Evolutionary conservation across 2,888 invertebrate genomes (phyloP).

Genomic region (Drosophila macrospina): DNA sequence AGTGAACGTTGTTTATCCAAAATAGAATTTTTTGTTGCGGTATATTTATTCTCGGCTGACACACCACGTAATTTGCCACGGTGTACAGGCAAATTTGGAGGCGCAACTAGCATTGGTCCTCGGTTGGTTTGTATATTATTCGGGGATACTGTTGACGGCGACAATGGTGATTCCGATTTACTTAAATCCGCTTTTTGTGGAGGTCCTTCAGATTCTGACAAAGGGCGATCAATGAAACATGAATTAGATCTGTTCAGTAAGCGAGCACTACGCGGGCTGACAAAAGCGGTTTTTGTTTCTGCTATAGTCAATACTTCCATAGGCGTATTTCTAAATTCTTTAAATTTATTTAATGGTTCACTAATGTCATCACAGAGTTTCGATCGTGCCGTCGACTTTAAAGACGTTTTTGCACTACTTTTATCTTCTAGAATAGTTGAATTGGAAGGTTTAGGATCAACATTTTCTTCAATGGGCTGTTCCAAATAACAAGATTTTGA

Average conservation of each 20-base stretch:
- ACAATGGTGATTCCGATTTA: too few species aligned
- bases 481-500: slow-evolving; percentile 42
- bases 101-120: slow-evolving; percentile 73
- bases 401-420: too few species aligned
- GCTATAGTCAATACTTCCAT: not conserved
- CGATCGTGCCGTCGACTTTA: not conserved
- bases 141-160: not conserved
- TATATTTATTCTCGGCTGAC: slow-evolving; percentile 41
- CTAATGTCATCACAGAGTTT: not conserved
- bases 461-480: not conserved
- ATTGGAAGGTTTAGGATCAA: not conserved
- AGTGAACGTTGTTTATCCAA: slow-evolving; percentile 34
- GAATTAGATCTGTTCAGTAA: not conserved
- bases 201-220: not conserved
- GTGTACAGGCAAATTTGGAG: slow-evolving; percentile 74
- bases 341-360: not conserved
- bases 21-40: slow-evolving; percentile 19
- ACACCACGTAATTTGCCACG: slow-evolving; percentile 81
- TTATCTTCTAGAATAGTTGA: not conserved
- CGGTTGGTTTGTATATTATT: not conserved
- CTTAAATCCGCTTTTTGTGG: too few species aligned
- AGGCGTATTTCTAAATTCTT: not conserved
- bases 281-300: not conserved
- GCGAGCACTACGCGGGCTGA: not conserved
- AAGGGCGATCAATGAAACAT: not conserved